Evolutionary conservation across 1,140 invertebrate genomes (phyloP).

Genomic region (Zaprionus ghesquierei): DNA sequence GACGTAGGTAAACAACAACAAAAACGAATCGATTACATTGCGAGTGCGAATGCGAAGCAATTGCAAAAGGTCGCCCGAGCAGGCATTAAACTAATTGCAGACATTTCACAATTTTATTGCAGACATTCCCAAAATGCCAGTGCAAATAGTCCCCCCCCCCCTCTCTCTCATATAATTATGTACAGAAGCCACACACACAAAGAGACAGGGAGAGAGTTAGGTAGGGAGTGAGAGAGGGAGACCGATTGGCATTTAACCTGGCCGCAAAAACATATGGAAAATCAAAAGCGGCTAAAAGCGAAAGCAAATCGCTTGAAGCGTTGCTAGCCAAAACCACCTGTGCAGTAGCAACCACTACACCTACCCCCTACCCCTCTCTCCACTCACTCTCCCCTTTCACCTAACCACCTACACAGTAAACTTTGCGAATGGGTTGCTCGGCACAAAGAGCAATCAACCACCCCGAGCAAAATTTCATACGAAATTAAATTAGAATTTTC

Average conservation of each 20-base stretch:
- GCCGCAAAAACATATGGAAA: slow-evolving; percentile 33
- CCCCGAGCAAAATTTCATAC: slow-evolving; percentile 60
- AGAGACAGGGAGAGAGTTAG: slow-evolving; percentile 2
- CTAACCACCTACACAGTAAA: not conserved
- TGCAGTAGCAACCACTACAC: not conserved
- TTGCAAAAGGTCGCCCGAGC: slow-evolving; percentile 19
- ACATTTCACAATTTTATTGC: slow-evolving; percentile 54
- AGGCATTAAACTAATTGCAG: slow-evolving; percentile 66
- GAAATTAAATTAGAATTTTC: slow-evolving; percentile 76
- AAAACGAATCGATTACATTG: slow-evolving; percentile 1
- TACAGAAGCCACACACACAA: slow-evolving; percentile 25
- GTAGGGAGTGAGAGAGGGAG: no score
- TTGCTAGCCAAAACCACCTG: slow-evolving; percentile 30
- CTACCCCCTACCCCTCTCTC: not conserved
- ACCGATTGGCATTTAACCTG: slow-evolving; percentile 39
- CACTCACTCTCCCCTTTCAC: not conserved
- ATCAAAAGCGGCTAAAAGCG: slow-evolving; percentile 65
- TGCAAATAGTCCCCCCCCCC: slow-evolving; percentile 34
- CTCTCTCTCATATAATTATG: not conserved
- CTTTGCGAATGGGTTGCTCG: slow-evolving; percentile 9
- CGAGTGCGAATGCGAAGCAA: not conserved
- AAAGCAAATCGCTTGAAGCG: slow-evolving; percentile 65
- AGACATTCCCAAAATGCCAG: slow-evolving; percentile 46
- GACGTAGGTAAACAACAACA: not conserved
- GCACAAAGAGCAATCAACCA: slow-evolving; percentile 40